Percentiles rank a stretch among this genome's conserved stretches.
These are phyloP conservation scores for Poeciliopsis presidionis DNA, from an alignment of 2,797 vertebrate species.

Conservation along the genomic window DNA sequence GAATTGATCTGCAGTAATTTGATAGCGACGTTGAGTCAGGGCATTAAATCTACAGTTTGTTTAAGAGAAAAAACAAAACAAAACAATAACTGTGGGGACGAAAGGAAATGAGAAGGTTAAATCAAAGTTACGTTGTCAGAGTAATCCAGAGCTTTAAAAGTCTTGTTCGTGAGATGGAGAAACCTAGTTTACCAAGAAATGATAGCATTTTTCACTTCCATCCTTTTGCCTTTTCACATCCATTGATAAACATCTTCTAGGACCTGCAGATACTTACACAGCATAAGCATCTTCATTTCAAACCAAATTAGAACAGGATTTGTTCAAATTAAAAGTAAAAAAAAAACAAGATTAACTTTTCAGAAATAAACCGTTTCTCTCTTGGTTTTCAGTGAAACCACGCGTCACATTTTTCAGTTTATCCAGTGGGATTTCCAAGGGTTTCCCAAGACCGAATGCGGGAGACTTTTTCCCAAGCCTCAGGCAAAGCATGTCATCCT, in stretches of 20 bases:
- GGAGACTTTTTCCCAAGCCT: constrained; percentile 33
- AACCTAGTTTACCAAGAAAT: neutral
- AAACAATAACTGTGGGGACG: no score
- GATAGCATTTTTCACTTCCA: neutral
- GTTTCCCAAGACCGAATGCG: constrained; percentile 39
- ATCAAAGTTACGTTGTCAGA: neutral
- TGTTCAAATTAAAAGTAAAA: neutral
- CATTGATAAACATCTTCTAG: neutral
- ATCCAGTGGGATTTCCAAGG: constrained; percentile 49
- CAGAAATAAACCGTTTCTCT: constrained; percentile 14
- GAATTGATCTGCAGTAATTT: no score
- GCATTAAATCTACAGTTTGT: no score
- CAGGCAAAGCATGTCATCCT: constrained; percentile 27
- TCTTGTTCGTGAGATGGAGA: neutral
- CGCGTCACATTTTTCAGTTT: constrained; percentile 41
- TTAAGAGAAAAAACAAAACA: no score
- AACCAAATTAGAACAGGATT: neutral
- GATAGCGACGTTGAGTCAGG: no score
- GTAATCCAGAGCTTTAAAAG: neutral
- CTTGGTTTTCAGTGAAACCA: constrained; percentile 35
- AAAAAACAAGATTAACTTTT: neutral
- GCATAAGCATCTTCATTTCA: neutral
- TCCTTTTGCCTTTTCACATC: neutral
- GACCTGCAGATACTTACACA: neutral
- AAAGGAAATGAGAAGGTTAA: neutral